These are phyloP conservation scores for Actinostola sp. DNA, from an alignment of 92 coral and sea anemone species.

Conservation along the genomic window DNA sequence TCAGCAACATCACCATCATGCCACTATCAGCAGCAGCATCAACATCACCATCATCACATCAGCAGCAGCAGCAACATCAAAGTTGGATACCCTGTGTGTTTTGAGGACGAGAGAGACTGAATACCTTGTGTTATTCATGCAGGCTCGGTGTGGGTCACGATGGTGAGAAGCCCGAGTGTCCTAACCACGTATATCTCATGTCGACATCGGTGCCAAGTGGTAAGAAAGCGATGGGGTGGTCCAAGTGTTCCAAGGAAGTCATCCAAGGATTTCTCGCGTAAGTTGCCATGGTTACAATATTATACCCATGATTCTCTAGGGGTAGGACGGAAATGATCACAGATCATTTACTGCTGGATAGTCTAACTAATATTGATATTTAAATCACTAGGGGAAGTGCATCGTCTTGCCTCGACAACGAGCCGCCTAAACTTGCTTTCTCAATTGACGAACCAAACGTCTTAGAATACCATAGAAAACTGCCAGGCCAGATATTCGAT, in stretches of 20 bases:
- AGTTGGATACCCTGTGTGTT: not conserved
- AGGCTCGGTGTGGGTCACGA: conserved; percentile 91
- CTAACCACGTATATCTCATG: conserved; percentile 75
- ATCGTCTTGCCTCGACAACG: conserved; percentile 83
- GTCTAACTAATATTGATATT: not conserved
- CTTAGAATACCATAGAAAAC: conserved; percentile 59
- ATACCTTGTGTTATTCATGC: not conserved
- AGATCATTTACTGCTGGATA: too few relatives aligned
- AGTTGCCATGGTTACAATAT: conserved; percentile 9
- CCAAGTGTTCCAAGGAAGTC: conserved; percentile 67
- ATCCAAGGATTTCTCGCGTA: conserved; percentile 74
- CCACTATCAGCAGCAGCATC: too few relatives aligned
- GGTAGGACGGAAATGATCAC: too few relatives aligned
- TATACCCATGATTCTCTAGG: too few relatives aligned
- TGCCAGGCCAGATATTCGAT: conserved; percentile 85
- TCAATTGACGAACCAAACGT: conserved; percentile 69
- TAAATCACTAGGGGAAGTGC: conserved; percentile 38
- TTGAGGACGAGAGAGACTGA: too few relatives aligned
- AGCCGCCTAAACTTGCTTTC: conserved; percentile 32
- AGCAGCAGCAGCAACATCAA: too few relatives aligned
- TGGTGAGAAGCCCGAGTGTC: conserved; percentile 46
- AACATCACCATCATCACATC: too few relatives aligned
- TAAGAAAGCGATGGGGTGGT: conserved; percentile 77
- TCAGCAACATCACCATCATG: too few relatives aligned
- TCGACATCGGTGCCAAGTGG: conserved; percentile 73